A percentile compares a stretch with the other conserved stretches of the same genome.
Conservation (phyloP, 1,140 invertebrate species). For the Drosophila tsacasi region DNA sequence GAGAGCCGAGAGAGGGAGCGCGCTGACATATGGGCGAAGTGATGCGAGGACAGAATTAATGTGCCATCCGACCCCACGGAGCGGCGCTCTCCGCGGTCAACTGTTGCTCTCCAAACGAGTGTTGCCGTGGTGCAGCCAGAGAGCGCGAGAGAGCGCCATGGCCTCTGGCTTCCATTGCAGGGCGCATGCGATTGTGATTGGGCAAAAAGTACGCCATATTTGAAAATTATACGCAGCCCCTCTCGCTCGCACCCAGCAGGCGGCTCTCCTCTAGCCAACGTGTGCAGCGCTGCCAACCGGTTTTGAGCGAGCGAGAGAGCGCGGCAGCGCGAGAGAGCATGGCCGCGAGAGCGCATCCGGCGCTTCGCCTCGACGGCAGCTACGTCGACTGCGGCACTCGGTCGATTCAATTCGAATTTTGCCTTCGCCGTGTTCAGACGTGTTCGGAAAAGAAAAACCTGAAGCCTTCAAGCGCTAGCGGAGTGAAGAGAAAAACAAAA, state of each 20-base stretch:
- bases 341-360: constrained; percentile 4
- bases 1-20: constrained; percentile 38
- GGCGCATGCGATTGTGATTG: constrained; percentile 85
- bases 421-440: constrained; percentile 82
- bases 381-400: constrained; percentile 38
- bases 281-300: constrained; percentile 52
- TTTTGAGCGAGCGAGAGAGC: constrained; percentile 49
- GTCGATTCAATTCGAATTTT: constrained; percentile 81
- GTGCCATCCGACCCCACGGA: constrained; percentile 39
- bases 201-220: constrained; percentile 85
- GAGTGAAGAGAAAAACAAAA: constrained; percentile 34
- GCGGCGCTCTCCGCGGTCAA: constrained; percentile 55
- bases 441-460: constrained; percentile 75
- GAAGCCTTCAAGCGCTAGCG: constrained; percentile 40
- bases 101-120: constrained; percentile 74
- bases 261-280: constrained; percentile 42
- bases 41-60: constrained; percentile 81
- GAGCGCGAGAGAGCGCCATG: constrained; percentile 29
- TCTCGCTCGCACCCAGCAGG: constrained; percentile 50
- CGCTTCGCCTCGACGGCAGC: constrained; percentile 55
- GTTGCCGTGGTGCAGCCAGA: constrained; percentile 71
- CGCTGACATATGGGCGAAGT: constrained; percentile 78
- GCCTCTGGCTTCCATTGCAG: constrained; percentile 68
- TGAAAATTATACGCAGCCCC: constrained; percentile 74
- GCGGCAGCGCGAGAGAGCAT: constrained; percentile 13